Base-by-base conservation (phyloP, 2,113 vertebrate species). In the Campylomormyrus numenius region DNA sequence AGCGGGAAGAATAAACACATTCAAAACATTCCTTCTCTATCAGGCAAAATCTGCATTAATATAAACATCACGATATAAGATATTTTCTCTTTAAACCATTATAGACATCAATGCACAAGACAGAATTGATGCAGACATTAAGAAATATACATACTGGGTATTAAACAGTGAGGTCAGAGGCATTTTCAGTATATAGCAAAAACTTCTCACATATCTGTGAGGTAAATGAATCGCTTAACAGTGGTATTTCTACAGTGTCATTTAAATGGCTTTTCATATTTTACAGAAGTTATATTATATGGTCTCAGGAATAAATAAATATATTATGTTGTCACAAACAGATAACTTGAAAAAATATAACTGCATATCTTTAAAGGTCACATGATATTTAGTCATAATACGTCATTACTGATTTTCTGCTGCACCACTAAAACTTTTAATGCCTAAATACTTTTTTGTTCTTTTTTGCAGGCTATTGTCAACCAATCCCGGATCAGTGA, bases 401-500 rank as follows among this genome's bases (percentile, higher is more conserved):
- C 5, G 27, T 45, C 15, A 45, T 84, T 84, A 9, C 80, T 84
- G 35, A 84, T 84, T 84, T 84, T 84, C 42, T 84, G 11, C 21
- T 84, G 42, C 13, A 21, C n/a, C 48, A 31, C 46, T 27, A 53
- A 87, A 15, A 15, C 3, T n/a, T 87, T 35, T 35, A 87, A 53
- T 87, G 11, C 24, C 84, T 58, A 85, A 49, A 53, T 9, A 19
- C 19, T 85, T 0, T 88, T 90, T 89, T 19, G 88, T 3, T 50
- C 46, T 21, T 89, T 90, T 90, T 91, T 88, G 39, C 93, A 97
- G 97, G 95, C 94, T 1, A 74, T 89, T 5, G 92, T 94, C 62
- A 97, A 97, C 24, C 93, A 96, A 90, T 94, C 94, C 24, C 95
- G 97, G 46, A 97, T 97, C 90, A 93, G 91, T 3, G 94, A 94